Conservation (phyloP, 2,888 invertebrate species). For the Cerceris rybyensis region DNA sequence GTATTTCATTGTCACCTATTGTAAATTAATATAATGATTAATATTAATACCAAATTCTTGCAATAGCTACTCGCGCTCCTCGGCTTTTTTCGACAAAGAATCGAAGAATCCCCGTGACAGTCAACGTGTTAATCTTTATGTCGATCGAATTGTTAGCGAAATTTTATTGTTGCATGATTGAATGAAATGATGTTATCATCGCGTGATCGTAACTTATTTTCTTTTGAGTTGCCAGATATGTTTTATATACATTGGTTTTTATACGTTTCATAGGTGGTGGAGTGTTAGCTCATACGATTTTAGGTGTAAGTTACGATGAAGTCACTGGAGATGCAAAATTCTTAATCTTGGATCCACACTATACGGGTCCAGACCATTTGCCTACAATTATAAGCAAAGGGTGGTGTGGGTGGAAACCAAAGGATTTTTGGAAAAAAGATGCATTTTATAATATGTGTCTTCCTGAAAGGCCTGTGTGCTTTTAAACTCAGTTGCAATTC, state of each 20-base stretch:
- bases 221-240: too few species aligned
- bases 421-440: slow-evolving; percentile 96
- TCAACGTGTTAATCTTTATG: too few species aligned
- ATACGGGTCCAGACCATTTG: slow-evolving; percentile 94
- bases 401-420: slow-evolving; percentile 98
- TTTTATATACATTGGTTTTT: not conserved
- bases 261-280: slow-evolving; percentile 89
- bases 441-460: slow-evolving; percentile 98
- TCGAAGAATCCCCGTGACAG: too few species aligned
- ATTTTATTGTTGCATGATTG: too few species aligned
- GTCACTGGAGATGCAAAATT: slow-evolving; percentile 91
- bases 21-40: too few species aligned
- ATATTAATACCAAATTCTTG: too few species aligned
- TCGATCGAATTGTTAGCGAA: too few species aligned
- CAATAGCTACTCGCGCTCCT: too few species aligned
- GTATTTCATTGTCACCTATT: too few species aligned
- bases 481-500: slow-evolving; percentile 42
- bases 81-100: too few species aligned
- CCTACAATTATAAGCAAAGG: slow-evolving; percentile 90
- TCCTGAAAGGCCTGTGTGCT: slow-evolving; percentile 87
- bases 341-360: slow-evolving; percentile 99
- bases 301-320: slow-evolving; percentile 95
- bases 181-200: too few species aligned
- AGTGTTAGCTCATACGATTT: slow-evolving; percentile 97
- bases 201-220: too few species aligned